A percentile compares a stretch with the other conserved stretches of the same genome.
phyloP scores from a whole-genome alignment of 2,888 invertebrate genomes.

The Eucriotettix oculatus region DNA sequence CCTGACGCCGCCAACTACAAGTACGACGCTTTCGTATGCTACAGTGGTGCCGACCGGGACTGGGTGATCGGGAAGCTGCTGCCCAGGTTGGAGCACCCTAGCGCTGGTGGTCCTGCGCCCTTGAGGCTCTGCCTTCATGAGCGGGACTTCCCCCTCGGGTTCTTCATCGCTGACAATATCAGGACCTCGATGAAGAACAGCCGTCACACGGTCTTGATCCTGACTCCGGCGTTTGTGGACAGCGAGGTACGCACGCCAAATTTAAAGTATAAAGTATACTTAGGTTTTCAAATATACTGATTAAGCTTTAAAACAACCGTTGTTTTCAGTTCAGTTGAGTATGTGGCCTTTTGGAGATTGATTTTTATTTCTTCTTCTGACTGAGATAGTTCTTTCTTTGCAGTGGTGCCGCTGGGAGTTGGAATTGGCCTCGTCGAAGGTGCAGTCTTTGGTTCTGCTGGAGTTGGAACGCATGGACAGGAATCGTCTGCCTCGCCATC shows the following conservation, averaged over 20 bases:
- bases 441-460: conserved; percentile 5
- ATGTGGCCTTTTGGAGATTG: no score
- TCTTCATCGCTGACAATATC: conserved; percentile 15
- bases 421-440: conserved; percentile 4
- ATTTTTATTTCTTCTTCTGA: no score
- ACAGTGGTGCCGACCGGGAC: conserved; percentile 14
- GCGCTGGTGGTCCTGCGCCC: conserved; percentile 1
- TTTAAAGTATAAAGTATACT: no score
- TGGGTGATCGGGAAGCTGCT: conserved; percentile 15
- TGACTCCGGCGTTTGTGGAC: conserved; percentile 15
- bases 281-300: no score
- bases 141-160: conserved; percentile 15
- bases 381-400: background rate
- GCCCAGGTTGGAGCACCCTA: conserved; percentile 13
- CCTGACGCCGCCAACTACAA: conserved; percentile 1
- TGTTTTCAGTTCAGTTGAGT: no score
- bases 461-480: conserved; percentile 8
- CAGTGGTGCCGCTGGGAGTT: conserved; percentile 4
- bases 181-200: conserved; percentile 16
- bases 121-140: conserved; percentile 16
- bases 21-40: conserved; percentile 11
- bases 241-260: conserved; percentile 7
- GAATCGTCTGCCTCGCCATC: conserved; percentile 17
- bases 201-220: conserved; percentile 15
- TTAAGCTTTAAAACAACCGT: no score